Conservation (phyloP, 2,888 invertebrate genomes). For the Chironomus riparius region DNA sequence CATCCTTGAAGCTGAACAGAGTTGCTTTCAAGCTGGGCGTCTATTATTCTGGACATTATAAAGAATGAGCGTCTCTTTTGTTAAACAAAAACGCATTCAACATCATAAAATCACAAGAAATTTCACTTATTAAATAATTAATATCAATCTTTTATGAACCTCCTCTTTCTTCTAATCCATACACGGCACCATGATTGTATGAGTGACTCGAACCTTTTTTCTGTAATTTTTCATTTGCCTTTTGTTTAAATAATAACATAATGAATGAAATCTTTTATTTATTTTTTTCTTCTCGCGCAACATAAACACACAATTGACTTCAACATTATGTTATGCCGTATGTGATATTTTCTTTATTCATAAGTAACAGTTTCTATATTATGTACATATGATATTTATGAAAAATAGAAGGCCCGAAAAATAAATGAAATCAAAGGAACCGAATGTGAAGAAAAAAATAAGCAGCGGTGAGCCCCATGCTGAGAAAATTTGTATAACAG, state of each 20-base stretch:
- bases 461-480: slow-evolving; percentile 19
- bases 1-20: no score
- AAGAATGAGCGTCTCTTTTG: no score
- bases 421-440: slow-evolving; percentile 17
- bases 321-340: background rate
- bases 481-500: slow-evolving; percentile 27
- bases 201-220: background rate
- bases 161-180: no score
- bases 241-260: slow-evolving; percentile 5
- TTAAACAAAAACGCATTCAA: no score
- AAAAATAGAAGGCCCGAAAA: slow-evolving; percentile 16
- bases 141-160: no score
- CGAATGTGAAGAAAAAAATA: background rate
- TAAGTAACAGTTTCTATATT: background rate
- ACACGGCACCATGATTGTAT: no score
- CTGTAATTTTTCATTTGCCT: background rate
- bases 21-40: no score
- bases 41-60: no score
- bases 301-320: no score
- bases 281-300: background rate
- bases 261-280: slow-evolving; percentile 16
- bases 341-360: background rate
- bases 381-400: slow-evolving; percentile 21
- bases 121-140: no score
- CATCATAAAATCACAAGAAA: background rate